Conservation (phyloP, 2,888 invertebrate species). For the Lepidocyrtinus sp. region DNA sequence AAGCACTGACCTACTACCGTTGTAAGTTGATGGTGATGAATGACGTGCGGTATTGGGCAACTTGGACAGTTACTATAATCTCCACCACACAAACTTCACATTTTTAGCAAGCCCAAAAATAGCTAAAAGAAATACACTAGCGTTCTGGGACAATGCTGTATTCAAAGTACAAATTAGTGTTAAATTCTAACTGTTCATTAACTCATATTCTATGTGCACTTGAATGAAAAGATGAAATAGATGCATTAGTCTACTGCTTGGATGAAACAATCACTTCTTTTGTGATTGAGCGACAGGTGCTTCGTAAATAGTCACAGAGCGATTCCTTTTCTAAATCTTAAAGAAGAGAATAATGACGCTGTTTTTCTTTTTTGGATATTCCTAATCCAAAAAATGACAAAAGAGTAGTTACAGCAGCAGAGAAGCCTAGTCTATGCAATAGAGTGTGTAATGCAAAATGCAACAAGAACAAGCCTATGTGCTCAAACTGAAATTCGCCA, state of each 20-base stretch:
- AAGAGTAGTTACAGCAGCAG: no score
- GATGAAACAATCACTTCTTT: neutral
- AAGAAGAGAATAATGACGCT: no score
- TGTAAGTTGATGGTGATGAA: neutral
- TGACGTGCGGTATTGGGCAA: neutral
- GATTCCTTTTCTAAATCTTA: no score
- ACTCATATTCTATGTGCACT: neutral
- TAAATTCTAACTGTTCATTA: neutral
- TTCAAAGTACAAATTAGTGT: neutral
- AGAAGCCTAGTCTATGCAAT: neutral
- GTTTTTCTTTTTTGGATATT: no score
- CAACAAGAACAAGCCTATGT: no score
- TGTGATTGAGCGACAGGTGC: neutral
- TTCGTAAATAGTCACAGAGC: no score
- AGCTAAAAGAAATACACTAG: neutral
- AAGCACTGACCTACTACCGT: constrained; percentile 45
- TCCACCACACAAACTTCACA: neutral
- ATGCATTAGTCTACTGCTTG: no score
- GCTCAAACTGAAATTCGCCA: no score
- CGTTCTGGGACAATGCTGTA: no score
- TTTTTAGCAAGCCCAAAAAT: neutral
- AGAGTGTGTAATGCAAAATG: no score
- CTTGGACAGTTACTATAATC: neutral
- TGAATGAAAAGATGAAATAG: no score
- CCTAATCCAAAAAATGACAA: neutral